Evolutionary conservation across 2,888 invertebrate species (phyloP).

Genomic region (Orchesellides sinensis): DNA sequence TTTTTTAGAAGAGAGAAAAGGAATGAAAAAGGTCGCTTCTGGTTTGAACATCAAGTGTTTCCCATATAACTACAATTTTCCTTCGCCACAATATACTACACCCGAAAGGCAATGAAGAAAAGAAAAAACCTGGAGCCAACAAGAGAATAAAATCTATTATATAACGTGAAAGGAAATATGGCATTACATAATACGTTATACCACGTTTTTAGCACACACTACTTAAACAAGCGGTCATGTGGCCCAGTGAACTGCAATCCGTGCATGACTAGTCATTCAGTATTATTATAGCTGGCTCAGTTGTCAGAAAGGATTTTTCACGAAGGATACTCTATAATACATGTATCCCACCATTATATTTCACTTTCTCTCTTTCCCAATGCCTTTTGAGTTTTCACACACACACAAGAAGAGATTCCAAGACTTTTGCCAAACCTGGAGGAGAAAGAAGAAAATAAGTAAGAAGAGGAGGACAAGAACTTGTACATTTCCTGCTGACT

Average conservation of each 20-base stretch:
- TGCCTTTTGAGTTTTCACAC: not conserved
- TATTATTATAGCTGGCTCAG: constrained; percentile 35
- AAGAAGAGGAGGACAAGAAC: constrained; percentile 24
- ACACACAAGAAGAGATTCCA: not conserved
- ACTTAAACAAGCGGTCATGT: constrained; percentile 51
- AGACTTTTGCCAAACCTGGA: constrained; percentile 37
- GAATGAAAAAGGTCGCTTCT: constrained; percentile 50
- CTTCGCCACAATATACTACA: not conserved
- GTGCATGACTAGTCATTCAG: constrained; percentile 43
- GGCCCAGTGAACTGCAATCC: constrained; percentile 58
- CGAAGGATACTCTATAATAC: constrained; percentile 15
- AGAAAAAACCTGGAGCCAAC: not conserved
- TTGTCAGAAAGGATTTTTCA: constrained; percentile 51
- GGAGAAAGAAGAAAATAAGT: constrained; percentile 12
- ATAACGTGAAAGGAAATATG: not conserved
- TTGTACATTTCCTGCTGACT: constrained; percentile 47
- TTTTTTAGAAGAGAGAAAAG: constrained; percentile 2
- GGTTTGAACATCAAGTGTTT: constrained; percentile 50
- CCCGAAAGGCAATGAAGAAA: constrained; percentile 6
- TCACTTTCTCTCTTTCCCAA: constrained; percentile 24
- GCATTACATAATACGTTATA: not conserved
- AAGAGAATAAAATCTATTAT: constrained; percentile 3
- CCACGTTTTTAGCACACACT: not conserved
- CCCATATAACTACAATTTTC: constrained; percentile 1
- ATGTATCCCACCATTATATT: constrained; percentile 16